These are phyloP conservation scores for Pelobates fuscus DNA, from an alignment of 2,113 vertebrate genomes.

Conservation along the genomic window DNA sequence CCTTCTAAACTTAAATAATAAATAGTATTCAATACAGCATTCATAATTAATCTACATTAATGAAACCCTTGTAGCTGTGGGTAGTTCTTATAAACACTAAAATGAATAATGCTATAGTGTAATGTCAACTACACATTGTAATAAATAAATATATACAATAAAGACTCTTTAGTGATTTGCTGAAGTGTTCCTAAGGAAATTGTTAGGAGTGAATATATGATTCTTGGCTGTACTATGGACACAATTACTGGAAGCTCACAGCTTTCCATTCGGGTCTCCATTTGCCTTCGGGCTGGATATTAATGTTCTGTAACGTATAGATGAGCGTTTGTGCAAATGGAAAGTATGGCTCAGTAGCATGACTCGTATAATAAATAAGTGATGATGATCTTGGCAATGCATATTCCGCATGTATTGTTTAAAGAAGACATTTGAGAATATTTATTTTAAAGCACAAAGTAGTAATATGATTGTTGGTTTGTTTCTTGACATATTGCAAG, in stretches of 20 bases:
- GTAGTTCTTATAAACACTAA: background rate
- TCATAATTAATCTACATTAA: background rate
- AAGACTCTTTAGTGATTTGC: background rate
- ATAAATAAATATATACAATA: background rate
- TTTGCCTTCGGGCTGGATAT: background rate
- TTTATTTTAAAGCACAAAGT: too few species aligned
- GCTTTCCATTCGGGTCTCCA: background rate
- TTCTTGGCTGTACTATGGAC: background rate
- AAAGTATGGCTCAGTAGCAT: background rate
- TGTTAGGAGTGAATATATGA: background rate
- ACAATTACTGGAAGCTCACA: background rate
- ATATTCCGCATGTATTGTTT: too few species aligned
- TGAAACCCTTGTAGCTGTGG: background rate
- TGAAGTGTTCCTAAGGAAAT: constrained; percentile 19
- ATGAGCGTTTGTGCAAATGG: background rate
- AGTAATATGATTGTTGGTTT: too few species aligned
- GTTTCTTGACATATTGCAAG: too few species aligned
- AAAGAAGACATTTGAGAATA: too few species aligned
- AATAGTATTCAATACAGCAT: background rate
- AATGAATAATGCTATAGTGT: constrained; percentile 10
- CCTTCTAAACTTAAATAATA: too few species aligned
- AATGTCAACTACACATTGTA: too few species aligned
- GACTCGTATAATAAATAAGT: background rate
- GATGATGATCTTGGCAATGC: background rate
- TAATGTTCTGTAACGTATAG: background rate